A percentile compares a stretch with the other conserved stretches of the same genome.
phyloP scores from a whole-genome alignment of 2,888 invertebrate species.

The Leucania comma region DNA sequence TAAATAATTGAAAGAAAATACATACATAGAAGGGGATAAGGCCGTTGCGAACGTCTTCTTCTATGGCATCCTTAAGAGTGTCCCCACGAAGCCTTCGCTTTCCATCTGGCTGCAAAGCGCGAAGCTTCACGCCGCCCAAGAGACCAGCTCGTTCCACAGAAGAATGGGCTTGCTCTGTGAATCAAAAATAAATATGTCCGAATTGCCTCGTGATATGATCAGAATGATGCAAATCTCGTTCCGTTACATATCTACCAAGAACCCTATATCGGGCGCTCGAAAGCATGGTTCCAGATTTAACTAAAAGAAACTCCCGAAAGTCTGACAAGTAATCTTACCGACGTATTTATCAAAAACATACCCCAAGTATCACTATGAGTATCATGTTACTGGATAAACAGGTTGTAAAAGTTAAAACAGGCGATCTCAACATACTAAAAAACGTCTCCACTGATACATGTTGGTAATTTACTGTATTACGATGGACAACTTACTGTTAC shows the following conservation, averaged over 20 bases:
- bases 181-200: background rate
- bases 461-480: background rate
- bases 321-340: background rate
- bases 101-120: slow-evolving; percentile 93
- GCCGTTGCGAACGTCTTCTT: slow-evolving; percentile 96
- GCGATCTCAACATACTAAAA: background rate
- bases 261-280: background rate
- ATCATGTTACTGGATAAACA: background rate
- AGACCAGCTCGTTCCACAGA: slow-evolving; percentile 98
- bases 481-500: slow-evolving; percentile 92
- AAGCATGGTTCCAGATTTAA: no score
- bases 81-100: slow-evolving; percentile 94
- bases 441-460: background rate
- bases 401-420: background rate
- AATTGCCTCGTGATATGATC: background rate
- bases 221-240: background rate
- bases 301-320: background rate
- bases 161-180: slow-evolving; percentile 96
- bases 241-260: background rate
- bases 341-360: background rate
- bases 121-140: slow-evolving; percentile 95
- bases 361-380: background rate
- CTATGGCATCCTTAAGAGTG: slow-evolving; percentile 94
- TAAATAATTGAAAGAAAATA: slow-evolving; percentile 46
- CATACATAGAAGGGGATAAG: slow-evolving; percentile 99